Evolutionary conservation across 2,888 invertebrate genomes (phyloP).

Genomic region (Caenorhabditis plicata): DNA sequence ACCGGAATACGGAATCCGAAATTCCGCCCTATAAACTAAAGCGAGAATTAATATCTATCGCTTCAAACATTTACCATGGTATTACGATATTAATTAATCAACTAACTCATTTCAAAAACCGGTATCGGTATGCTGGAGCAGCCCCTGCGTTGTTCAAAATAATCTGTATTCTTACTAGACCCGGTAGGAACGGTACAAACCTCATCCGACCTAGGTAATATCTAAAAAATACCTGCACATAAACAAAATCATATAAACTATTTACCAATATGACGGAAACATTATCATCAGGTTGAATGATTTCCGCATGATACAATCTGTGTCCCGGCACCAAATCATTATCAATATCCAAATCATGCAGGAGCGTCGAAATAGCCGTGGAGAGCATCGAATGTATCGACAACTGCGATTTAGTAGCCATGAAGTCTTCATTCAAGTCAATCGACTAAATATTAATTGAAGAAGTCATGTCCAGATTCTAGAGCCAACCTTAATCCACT

Average conservation of each 20-base stretch:
- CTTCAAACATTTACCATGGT: too few species aligned
- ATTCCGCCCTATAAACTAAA: too few species aligned
- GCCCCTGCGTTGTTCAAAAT: constrained; percentile 79
- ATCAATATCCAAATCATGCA: constrained; percentile 57
- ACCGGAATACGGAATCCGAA: too few species aligned
- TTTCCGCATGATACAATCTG: constrained; percentile 86
- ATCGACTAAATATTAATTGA: constrained; percentile 33
- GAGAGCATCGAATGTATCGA: constrained; percentile 66
- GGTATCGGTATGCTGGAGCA: constrained; percentile 87
- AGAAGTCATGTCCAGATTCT: neutral
- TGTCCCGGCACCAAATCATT: constrained; percentile 75
- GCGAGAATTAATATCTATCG: too few species aligned
- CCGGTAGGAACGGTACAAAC: constrained; percentile 80
- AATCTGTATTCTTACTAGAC: constrained; percentile 70
- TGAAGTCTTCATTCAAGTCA: constrained; percentile 31
- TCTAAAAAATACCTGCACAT: constrained; percentile 14
- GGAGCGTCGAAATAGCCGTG: constrained; percentile 38
- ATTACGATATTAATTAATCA: too few species aligned
- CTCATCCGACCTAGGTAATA: constrained; percentile 58
- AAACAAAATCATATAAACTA: neutral
- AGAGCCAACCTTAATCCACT: constrained; percentile 70
- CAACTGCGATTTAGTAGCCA: constrained; percentile 65
- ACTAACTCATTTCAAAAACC: constrained; percentile 72
- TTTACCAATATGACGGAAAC: constrained; percentile 84
- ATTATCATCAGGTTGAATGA: constrained; percentile 85